Evolutionary conservation across 2,113 vertebrate genomes (phyloP), one percentile per base, ranked within the genome.

Genomic region (Pachypanchax playfairii): DNA sequence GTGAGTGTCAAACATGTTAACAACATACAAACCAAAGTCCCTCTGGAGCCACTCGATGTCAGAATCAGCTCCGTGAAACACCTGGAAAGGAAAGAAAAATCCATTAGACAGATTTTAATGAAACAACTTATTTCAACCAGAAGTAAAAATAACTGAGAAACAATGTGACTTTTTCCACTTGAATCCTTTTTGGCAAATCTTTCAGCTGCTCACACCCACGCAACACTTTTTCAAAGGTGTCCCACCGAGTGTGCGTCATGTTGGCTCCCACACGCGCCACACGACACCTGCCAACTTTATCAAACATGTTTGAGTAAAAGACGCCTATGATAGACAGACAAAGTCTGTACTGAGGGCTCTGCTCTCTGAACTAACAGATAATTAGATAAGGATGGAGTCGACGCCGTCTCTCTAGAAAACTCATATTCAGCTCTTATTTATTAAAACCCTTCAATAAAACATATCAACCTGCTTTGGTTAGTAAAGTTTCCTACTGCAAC

Each of bases 1-100:
- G 69, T 98, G 97, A 1, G 96, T 99, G 75, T 99, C 97, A 53
- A 99, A 98, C 86, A 98, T 79, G 78, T 96, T 97, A 80, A 98
- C 95, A 6, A 98, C 90, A 1, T 99, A 99, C 48, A 98, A 75
- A 15, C 97, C 95, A 0, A 98, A 94, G 88, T 99, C 97, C 58
- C 93, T 96, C 62, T 99, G 97, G 5, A 99, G 94, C 97, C 97
- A 99, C 65, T 98, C 97, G 0, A 98, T 90, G 31, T 99, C 97
- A 0, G 96, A 97, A 71, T 99, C 97, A 0, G 96, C 94, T 2
- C 97, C 97, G 0, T 99, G 97, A 79, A 99, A 94, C 54, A 98
- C 94, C 97, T 96, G 80, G 26, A 15, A 54, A 14, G 33, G 39
- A 10, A 43, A 22, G 18, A 20, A 65, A 1, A 29, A 44, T 18